Evolutionary conservation across 2,113 vertebrate genomes (phyloP).

Genomic region (Zosterops pallidus): DNA sequence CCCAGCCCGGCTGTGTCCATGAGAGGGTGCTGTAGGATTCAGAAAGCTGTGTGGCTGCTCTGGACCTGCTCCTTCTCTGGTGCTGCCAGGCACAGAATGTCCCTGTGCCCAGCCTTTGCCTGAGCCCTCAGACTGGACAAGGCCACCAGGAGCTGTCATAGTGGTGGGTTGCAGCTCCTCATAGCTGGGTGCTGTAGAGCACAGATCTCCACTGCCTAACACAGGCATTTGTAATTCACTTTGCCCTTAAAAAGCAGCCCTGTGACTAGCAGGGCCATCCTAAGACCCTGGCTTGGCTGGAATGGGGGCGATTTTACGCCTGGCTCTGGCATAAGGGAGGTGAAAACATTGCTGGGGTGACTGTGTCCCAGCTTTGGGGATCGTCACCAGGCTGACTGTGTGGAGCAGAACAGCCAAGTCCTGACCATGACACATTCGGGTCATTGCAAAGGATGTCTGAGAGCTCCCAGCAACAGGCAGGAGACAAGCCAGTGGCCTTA

Average conservation of each 20-base stretch:
- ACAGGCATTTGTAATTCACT: neutral
- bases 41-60: neutral
- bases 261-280: neutral
- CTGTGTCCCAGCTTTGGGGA: neutral
- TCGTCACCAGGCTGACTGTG: accelerated
- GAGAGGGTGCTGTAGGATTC: conserved; percentile 56
- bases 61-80: neutral
- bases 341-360: accelerated
- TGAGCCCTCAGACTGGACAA: neutral
- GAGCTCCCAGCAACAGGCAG: neutral
- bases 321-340: neutral
- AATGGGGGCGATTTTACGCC: neutral
- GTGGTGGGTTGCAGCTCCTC: neutral
- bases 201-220: neutral
- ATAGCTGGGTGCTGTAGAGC: neutral
- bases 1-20: conserved; percentile 11
- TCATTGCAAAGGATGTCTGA: neutral
- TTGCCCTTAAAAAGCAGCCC: neutral
- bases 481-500: neutral
- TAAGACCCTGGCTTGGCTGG: neutral
- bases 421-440: accelerated
- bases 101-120: neutral
- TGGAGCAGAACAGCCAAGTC: neutral
- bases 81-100: neutral
- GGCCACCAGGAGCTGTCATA: neutral